phyloP scores from a whole-genome alignment of 2,113 vertebrate species.

The Mustela lutreola region DNA sequence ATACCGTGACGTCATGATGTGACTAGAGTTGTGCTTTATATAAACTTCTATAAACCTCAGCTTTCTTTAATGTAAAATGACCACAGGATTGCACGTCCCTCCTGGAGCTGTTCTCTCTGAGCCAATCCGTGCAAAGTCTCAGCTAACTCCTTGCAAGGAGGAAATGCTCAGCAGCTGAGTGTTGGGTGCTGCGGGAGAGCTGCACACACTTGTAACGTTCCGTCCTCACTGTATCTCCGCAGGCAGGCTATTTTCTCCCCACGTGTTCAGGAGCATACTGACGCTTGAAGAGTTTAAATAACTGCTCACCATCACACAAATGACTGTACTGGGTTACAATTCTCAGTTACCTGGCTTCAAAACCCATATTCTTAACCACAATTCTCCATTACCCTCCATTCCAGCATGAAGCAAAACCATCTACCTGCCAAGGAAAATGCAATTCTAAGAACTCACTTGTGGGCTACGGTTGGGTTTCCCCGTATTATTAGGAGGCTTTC shows the following conservation, averaged over 20 bases:
- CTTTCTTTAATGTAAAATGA: not conserved
- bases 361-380: not conserved
- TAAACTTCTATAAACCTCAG: not conserved
- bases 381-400: not conserved
- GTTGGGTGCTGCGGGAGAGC: not conserved
- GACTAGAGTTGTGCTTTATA: not conserved
- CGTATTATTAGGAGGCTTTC: not conserved
- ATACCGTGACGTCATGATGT: not conserved
- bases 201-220: not conserved
- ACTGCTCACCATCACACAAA: not conserved
- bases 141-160: not conserved
- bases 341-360: not conserved
- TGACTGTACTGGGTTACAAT: not conserved
- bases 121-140: not conserved
- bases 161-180: not conserved
- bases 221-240: not conserved
- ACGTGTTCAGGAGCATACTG: not conserved
- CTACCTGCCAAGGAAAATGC: constrained; percentile 20
- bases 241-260: not conserved
- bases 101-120: not conserved
- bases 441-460: constrained; percentile 36
- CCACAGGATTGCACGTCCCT: not conserved
- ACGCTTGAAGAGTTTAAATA: not conserved
- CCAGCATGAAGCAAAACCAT: not conserved
- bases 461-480: not conserved